These are phyloP conservation scores for Calyptomena viridis DNA, from an alignment of 2,113 vertebrate genomes.

Conservation along the genomic window DNA sequence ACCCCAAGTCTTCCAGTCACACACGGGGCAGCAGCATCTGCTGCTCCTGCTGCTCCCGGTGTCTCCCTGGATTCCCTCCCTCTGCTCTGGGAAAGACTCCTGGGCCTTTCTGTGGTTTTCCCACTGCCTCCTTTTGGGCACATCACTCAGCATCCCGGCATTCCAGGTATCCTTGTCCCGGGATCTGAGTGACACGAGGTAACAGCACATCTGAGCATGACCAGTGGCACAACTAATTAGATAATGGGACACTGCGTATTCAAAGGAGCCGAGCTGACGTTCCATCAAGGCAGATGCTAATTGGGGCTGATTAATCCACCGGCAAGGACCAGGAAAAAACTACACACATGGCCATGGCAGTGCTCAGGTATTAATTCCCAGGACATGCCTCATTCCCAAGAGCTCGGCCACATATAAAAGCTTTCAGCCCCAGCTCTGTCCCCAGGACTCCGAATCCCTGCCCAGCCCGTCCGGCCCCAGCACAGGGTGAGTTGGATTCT, in stretches of 20 bases:
- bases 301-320: constrained; percentile 23
- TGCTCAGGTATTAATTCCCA: constrained; percentile 54
- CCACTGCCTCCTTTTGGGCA: not conserved
- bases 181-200: not conserved
- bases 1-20: not conserved
- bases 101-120: not conserved
- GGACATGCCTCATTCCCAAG: constrained; percentile 14
- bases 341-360: not conserved
- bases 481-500: constrained; percentile 22
- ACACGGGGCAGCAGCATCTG: not conserved
- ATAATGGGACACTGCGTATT: not conserved
- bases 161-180: constrained; percentile 3
- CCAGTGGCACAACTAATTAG: not conserved
- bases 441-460: not conserved
- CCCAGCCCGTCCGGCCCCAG: not conserved
- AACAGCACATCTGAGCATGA: not conserved
- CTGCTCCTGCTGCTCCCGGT: not conserved
- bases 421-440: not conserved
- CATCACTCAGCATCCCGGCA: constrained; percentile 8
- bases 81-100: not conserved
- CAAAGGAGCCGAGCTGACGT: not conserved
- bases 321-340: not conserved
- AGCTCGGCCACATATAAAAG: not conserved
- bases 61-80: not conserved
- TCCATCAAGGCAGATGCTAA: constrained; percentile 4